Base-by-base conservation (phyloP, 2,113 vertebrate species). In the Andinoacara biseriatus region DNA sequence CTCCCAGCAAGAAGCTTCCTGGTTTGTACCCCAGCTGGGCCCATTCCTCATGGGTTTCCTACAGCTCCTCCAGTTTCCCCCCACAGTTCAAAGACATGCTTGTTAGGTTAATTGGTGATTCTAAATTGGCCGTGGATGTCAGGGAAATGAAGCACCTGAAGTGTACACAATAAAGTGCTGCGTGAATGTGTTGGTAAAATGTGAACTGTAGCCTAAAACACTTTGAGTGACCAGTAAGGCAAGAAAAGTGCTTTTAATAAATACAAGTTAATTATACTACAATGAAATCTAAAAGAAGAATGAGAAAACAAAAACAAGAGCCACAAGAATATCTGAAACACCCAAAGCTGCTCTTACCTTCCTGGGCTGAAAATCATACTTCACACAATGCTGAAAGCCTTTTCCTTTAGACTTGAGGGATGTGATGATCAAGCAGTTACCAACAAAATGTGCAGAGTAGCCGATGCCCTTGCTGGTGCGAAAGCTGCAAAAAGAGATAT, bases 361-460 rank as follows among this genome's bases (percentile, higher is more conserved):
- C 60, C 97, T 97, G 56, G 97, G 98, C 85, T 99, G 98, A 87
- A 99, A 99, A 92, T 99, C 98, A 0, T 98, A 99, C 84, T 99
- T 99, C 76, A 99, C 98, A 94, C 98, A 99, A 83, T 99, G 98
- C 93, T 99, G 98, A 92, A 99, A 99, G 88, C 98, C 98, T 96
- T 99, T 99, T 85, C 98, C 98, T 95, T 99, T 99, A n/a, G 98
- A 99, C 90, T 99, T 99, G 85, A 99, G 26, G 0, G 98, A 99
- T 4, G 98, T 99, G 58, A 99, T 97, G 81, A 99, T 99, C 91
- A 99, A 95, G 94, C 98, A 99, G 93, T 98, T 99, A 61, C 98
- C 98, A 85, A 99, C 98, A 92, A 99, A 99, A 96, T 99, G 98
- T 90, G 98, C 97, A 65, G 98, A 99, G 90, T 99, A 99, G 31